Evolutionary conservation across 2,797 vertebrate genomes (phyloP), one percentile per base, ranked within the genome.

Genomic region (Enteromius anoplus): DNA sequence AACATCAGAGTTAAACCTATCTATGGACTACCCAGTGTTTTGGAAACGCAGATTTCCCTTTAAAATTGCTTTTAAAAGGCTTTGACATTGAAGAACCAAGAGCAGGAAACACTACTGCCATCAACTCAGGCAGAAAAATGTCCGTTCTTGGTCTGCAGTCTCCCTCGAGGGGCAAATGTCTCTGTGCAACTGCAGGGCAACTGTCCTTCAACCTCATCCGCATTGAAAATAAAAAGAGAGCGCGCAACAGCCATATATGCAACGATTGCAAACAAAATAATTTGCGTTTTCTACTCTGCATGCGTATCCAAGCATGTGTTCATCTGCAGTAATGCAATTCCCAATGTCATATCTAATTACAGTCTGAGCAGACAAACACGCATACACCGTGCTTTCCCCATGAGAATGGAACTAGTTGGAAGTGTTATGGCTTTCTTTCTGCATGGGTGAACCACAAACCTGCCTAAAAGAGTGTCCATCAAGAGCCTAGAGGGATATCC

Each of bases 271-370:
- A 49, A 64, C 42, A 23, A 58, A 80, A 60, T 84, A 84, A 87
- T 84, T 87, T 85, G 86, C 78, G 66, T 89, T 89, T 88, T 86
- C 84, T 86, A 77, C 82, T 83, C 49, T 64, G 88, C 84, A 88
- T 85, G 87, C 32, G 23, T 85, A 90, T 86, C 80, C 72, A 86
- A 91, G 88, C 88, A 91, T 91, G 91, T 91, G 91, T 91, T 93
- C 90, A 92, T 92, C 88, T 90, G 89, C 89, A 88, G 86, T 89
- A 91, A 92, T 90, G 88, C 88, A 88, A 92, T 87, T 68, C 86
- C 90, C 84, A 82, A 66, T 90, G 91, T 90, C 92, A 92, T 90
- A 83, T 91, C 86, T 84, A 88, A 91, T 93, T 90, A 91, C 86
- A 81, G 84, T 88, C 82, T 76, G 75, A 88, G 75, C 32, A 70